Conservation (phyloP, 1,140 invertebrate genomes). For the Coenobita brevimanus region DNA sequence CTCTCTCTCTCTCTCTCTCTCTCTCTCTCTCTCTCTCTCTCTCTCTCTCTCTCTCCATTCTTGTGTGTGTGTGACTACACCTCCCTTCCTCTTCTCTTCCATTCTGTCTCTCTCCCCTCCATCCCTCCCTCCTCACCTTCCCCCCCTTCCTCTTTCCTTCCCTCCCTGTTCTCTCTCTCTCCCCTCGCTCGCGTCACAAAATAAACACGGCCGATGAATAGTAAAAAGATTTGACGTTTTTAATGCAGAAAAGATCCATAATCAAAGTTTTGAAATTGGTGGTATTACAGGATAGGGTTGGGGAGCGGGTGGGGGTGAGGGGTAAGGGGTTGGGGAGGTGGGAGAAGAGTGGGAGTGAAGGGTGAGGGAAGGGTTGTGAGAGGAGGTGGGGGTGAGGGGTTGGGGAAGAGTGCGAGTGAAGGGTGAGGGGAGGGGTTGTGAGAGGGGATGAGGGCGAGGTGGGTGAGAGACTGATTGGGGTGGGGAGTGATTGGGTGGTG, state of each 20-base stretch:
- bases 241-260: conserved; percentile 59
- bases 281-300: conserved; percentile 30
- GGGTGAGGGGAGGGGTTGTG: no score
- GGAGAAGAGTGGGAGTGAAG: no score
- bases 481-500: no score
- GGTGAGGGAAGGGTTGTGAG: no score
- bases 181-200: conserved; percentile 4
- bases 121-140: background rate
- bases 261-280: conserved; percentile 64
- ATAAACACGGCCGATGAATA: conserved; percentile 54
- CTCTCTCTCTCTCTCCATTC: background rate
- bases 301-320: conserved; percentile 4
- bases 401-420: no score
- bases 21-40: background rate
- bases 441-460: no score
- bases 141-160: background rate
- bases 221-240: conserved; percentile 62
- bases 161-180: background rate
- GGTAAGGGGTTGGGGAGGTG: no score
- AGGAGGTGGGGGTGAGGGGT: no score
- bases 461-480: no score
- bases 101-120: background rate
- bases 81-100: background rate
- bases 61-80: no score
- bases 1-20: background rate